Base-by-base conservation (phyloP, 2,113 vertebrate species). In the Cryptotis parvus region DNA sequence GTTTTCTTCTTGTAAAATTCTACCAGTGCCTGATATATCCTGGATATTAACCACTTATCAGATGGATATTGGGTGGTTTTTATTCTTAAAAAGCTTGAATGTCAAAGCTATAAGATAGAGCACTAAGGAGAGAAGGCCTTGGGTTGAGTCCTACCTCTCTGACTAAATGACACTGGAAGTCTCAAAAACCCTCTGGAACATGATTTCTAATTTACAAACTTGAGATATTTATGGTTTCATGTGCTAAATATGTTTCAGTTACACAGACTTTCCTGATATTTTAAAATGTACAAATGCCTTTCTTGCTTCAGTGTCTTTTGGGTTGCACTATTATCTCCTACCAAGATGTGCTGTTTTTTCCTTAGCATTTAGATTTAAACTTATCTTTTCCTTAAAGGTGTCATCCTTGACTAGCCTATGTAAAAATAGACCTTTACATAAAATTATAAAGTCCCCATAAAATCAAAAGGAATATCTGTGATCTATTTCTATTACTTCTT, bases 11-110 rank as follows among this genome's bases (percentile, higher is more conserved):
- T n/a, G n/a, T n/a, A n/a, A n/a, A n/a, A n/a, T n/a, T n/a, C n/a
- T n/a, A n/a, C n/a, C n/a, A n/a, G n/a, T n/a, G n/a, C n/a, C n/a
- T n/a, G n/a, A n/a, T n/a, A n/a, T n/a, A n/a, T n/a, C n/a, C n/a
- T n/a, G n/a, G n/a, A n/a, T n/a, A n/a, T n/a, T n/a, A n/a, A n/a
- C n/a, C n/a, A n/a, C n/a, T n/a, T n/a, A n/a, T n/a, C n/a, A n/a
- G n/a, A n/a, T n/a, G n/a, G n/a, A n/a, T n/a, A n/a, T n/a, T n/a
- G n/a, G n/a, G n/a, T 70, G 41, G 6, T 10, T 73, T 84, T 26
- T 87, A 26, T 81, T 73, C 41, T 45, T 84, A 89, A 94, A 92
- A 70, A 49, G 24, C 78, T 68, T 73, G 74, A 84, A 94, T 91
- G 63, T 37, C 45, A 52, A 76, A 72, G 26, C 39, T 35, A 16